A percentile compares a stretch with the other conserved stretches of the same genome.
Conservation (phyloP, 2,888 invertebrate genomes). For the Cheilosia grossa region DNA sequence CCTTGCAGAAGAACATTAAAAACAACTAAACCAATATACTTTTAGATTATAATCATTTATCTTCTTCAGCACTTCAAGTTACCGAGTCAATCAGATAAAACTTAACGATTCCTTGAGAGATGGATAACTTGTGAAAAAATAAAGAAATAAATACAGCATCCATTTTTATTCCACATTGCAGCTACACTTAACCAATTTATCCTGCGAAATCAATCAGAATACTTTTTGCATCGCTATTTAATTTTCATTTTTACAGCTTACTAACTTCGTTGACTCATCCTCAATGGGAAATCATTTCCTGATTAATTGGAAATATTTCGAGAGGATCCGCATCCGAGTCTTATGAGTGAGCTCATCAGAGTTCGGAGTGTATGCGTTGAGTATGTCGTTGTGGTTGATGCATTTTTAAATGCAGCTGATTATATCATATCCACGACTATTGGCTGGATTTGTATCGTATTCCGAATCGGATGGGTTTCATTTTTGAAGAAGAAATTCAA, state of each 20-base stretch:
- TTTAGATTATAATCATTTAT: slow-evolving; percentile 74
- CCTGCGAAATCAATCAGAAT: slow-evolving; percentile 3
- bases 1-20: neutral
- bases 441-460: neutral
- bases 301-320: slow-evolving; percentile 61
- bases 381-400: neutral
- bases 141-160: neutral
- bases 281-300: slow-evolving; percentile 53
- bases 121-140: slow-evolving; percentile 4
- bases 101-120: slow-evolving; percentile 3
- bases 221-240: neutral
- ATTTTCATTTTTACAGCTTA: slow-evolving; percentile 14
- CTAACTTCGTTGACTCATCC: slow-evolving; percentile 45
- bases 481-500: slow-evolving; percentile 49
- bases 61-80: slow-evolving; percentile 69
- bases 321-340: slow-evolving; percentile 26
- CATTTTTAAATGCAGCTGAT: slow-evolving; percentile 46
- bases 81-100: slow-evolving; percentile 23
- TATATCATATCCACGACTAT: slow-evolving; percentile 3
- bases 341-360: slow-evolving; percentile 33
- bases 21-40: neutral
- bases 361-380: neutral
- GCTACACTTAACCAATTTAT: slow-evolving; percentile 25
- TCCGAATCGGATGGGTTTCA: slow-evolving; percentile 48
- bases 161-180: neutral